phyloP scores from a whole-genome alignment of 2,888 invertebrate genomes.

The Amiota mariae region DNA sequence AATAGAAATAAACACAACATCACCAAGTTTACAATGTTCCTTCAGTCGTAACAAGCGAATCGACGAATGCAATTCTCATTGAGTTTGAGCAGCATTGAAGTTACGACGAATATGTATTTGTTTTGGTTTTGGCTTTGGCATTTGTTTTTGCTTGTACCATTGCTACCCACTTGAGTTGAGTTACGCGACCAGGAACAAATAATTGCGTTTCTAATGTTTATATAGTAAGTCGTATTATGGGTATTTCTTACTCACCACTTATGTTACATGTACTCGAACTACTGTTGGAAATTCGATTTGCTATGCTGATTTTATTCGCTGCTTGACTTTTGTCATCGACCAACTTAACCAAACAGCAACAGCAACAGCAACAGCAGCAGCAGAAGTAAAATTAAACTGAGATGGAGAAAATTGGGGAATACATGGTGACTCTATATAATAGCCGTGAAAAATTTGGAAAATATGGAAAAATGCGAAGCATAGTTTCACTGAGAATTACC shows the following conservation, averaged over 20 bases:
- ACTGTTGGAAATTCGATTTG: constrained; percentile 67
- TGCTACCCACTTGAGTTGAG: constrained; percentile 10
- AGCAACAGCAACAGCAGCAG: background rate
- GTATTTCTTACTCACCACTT: background rate
- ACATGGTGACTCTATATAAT: constrained; percentile 22
- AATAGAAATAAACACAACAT: constrained; percentile 36
- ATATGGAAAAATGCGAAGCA: constrained; percentile 66
- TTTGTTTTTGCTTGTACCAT: background rate
- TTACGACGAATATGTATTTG: background rate
- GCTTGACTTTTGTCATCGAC: constrained; percentile 16
- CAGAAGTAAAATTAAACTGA: background rate
- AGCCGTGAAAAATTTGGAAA: constrained; percentile 55
- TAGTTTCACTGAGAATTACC: constrained; percentile 47
- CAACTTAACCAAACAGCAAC: constrained; percentile 23
- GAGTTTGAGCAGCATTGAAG: no score
- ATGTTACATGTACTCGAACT: constrained; percentile 46
- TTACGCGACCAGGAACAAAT: background rate
- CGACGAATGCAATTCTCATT: background rate
- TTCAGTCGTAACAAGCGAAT: background rate
- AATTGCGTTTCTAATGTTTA: constrained; percentile 6
- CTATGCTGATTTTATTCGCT: constrained; percentile 54
- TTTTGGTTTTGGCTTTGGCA: constrained; percentile 1
- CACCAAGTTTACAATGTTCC: constrained; percentile 46
- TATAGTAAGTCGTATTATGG: constrained; percentile 17
- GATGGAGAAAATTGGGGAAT: background rate